These are phyloP conservation scores for Sardina pilchardus DNA, from an alignment of 2,113 vertebrate species.

Conservation along the genomic window DNA sequence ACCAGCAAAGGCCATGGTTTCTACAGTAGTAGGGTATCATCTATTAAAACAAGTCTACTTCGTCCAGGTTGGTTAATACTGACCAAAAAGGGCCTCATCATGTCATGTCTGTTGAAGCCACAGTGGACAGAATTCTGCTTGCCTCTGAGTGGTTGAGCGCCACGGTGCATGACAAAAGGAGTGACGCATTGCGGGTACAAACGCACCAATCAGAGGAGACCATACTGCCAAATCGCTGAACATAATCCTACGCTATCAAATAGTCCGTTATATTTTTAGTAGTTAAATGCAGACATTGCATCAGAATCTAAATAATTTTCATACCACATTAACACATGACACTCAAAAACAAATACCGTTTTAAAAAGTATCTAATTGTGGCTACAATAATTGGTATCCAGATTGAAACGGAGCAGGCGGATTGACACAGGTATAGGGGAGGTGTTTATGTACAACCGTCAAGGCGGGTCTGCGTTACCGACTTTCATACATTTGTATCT, in stretches of 20 bases:
- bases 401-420: constrained; percentile 51
- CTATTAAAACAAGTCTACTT: neutral
- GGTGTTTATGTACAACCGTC: constrained; percentile 81
- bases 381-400: neutral
- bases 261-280: constrained; percentile 38
- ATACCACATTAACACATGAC: neutral
- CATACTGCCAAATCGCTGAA: constrained; percentile 42
- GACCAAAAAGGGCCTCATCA: neutral
- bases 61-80: neutral
- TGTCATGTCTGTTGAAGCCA: no score
- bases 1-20: neutral
- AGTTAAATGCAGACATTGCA: neutral
- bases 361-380: neutral
- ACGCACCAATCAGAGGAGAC: constrained; percentile 83
- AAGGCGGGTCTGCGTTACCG: constrained; percentile 72
- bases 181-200: constrained; percentile 99
- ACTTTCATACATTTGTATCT: constrained; percentile 62
- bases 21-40: neutral
- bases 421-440: constrained; percentile 64
- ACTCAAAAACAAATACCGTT: neutral
- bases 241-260: constrained; percentile 47
- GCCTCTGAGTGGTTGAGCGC: constrained; percentile 46
- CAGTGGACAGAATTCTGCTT: neutral
- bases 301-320: neutral
- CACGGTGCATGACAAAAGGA: constrained; percentile 68